Conservation (phyloP, 2,113 vertebrate genomes). For the Piliocolobus tephrosceles region DNA sequence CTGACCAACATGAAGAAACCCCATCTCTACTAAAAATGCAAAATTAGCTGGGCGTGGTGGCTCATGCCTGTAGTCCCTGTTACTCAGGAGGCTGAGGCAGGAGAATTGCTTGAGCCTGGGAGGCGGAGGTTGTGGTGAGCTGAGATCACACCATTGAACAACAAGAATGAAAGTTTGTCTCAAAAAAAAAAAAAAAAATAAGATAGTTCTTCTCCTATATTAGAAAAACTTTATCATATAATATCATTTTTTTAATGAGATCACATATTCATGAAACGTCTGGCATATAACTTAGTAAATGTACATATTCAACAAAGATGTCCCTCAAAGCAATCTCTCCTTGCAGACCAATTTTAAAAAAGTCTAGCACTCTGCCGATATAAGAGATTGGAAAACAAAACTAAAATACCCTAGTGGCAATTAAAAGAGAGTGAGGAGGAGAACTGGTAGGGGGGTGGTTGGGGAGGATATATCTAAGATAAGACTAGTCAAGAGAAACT, state of each 20-base stretch:
- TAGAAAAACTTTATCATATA: neutral
- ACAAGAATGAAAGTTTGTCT: no score
- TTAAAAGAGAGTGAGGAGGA: neutral
- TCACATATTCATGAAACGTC: neutral
- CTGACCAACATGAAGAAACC: no score
- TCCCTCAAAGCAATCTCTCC: neutral
- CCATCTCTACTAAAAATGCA: no score
- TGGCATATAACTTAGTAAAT: neutral
- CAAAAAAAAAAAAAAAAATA: neutral
- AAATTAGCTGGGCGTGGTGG: no score
- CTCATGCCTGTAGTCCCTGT: no score
- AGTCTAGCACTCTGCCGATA: neutral
- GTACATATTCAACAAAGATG: neutral
- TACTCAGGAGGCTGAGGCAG: no score
- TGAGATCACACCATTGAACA: no score
- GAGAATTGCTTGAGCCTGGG: no score
- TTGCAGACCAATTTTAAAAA: neutral
- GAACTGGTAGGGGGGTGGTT: no score
- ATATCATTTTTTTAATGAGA: neutral
- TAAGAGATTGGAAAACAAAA: neutral
- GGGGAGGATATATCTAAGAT: neutral
- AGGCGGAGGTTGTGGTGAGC: no score
- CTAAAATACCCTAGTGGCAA: neutral
- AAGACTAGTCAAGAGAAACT: conserved; percentile 8
- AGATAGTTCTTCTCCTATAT: neutral